Conservation (phyloP, 2,888 invertebrate genomes). For the Cerastoderma edule region DNA sequence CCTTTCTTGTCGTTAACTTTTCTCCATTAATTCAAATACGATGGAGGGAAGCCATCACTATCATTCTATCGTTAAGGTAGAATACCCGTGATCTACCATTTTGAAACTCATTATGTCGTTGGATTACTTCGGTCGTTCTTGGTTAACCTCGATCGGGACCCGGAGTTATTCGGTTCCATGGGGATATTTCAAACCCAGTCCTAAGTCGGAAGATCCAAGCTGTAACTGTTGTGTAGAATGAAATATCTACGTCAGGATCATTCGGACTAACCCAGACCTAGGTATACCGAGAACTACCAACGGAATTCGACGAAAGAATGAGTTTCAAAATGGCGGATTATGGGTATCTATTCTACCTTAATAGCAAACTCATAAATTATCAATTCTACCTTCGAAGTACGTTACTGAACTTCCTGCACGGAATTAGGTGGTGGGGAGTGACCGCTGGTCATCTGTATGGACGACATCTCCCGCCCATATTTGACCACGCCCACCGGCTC, state of each 20-base stretch:
- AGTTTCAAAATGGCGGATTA: background rate
- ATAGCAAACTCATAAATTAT: background rate
- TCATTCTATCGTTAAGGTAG: too few species aligned
- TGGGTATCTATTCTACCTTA: background rate
- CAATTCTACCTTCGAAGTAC: background rate
- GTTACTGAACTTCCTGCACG: constrained; percentile 38
- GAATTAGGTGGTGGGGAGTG: constrained; percentile 58
- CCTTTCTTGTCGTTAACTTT: too few species aligned
- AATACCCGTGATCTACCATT: too few species aligned
- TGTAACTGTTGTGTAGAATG: background rate
- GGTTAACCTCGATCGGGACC: too few species aligned
- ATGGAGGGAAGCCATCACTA: too few species aligned
- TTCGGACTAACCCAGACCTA: background rate
- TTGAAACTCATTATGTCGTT: too few species aligned
- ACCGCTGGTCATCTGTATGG: constrained; percentile 47
- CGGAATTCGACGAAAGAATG: too few species aligned
- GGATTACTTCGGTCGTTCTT: too few species aligned
- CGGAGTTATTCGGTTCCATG: too few species aligned
- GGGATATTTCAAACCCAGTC: too few species aligned
- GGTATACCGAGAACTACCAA: too few species aligned
- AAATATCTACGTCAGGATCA: background rate
- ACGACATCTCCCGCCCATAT: constrained; percentile 42
- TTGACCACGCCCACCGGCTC: background rate
- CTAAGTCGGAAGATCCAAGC: background rate
- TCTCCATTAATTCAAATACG: too few species aligned